Evolutionary conservation across 1,140 invertebrate species (phyloP), one percentile per base, ranked within the genome.

Genomic region (Drosophila grimshawi): DNA sequence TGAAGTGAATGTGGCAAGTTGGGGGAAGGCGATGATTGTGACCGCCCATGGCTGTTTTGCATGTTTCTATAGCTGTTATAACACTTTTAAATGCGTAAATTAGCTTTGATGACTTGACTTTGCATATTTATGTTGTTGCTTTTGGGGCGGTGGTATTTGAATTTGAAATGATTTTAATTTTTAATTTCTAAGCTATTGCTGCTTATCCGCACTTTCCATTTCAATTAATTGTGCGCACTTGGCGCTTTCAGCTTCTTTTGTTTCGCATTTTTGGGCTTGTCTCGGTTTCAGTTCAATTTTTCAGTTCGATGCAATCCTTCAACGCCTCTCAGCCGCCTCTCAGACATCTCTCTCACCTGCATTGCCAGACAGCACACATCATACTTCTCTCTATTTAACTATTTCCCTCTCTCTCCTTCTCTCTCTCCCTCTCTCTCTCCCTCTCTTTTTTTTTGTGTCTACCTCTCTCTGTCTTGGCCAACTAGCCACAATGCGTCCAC

Each of bases 121-220:
- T 57, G 55, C 55, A 57, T 57, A 57, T 66, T 66, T 65, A 37
- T 79, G 55, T 32, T 45, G 37, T 45, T 51, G 8, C 49, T 46
- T 48, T 77, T 67, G 67, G 71, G 71, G 69, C 69, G 71, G 66
- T 71, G 65, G 72, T 76, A 64, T 59, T 80, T 76, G 62, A 80
- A 76, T 72, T 86, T 71, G 70, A 86, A 86, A 86, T 81, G 83
- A 81, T 79, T 86, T 86, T 76, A 88, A 86, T 86, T 86, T 86
- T 32, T 32, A 57, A 45, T 57, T 57, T 57, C 55, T n/a, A 30
- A 45, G 39, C 27, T 43, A 10, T 11, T 39, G 29, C 55, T 45
- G 55, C 55, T 57, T 43, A 43, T 41, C 55, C 55, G 39, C 39
- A 57, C 55, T 57, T 57, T 57, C 55, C 55, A 57, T 74, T 74